Percentiles rank a stretch among this genome's conserved stretches.
Conservation (phyloP, 2,888 invertebrate species). For the Pristionchus exspectatus region DNA sequence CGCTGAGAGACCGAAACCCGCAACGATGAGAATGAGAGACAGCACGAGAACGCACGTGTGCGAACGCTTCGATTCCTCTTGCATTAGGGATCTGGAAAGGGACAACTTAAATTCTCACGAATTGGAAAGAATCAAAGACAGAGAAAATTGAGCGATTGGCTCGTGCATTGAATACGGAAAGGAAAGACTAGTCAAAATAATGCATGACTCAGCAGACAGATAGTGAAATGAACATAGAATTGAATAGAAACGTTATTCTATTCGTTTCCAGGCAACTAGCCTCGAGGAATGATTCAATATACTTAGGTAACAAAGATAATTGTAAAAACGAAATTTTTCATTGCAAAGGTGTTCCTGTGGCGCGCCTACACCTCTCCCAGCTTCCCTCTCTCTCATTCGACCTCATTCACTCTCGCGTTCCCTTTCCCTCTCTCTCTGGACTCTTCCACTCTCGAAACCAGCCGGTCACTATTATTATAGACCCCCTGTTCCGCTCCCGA, state of each 20-base stretch:
- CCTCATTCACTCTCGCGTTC: conserved; percentile 24
- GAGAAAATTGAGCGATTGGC: neutral
- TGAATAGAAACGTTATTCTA: no score
- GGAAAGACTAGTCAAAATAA: neutral
- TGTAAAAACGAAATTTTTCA: neutral
- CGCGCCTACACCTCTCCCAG: conserved; percentile 9
- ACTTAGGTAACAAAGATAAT: neutral
- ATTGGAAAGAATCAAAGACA: neutral
- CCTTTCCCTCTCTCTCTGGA: neutral
- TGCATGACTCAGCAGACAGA: neutral
- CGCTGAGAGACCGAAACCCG: conserved; percentile 72
- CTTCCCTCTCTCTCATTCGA: neutral
- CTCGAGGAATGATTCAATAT: no score
- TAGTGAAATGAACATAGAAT: neutral
- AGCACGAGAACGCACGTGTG: conserved; percentile 57
- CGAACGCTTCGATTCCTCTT: conserved; percentile 40
- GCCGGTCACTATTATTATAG: conserved; percentile 44
- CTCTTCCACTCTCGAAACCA: conserved; percentile 38
- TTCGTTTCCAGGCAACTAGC: no score
- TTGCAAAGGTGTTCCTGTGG: no score
- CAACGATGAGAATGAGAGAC: conserved; percentile 71
- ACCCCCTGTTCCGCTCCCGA: neutral
- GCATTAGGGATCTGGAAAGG: conserved; percentile 21
- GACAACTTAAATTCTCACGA: no score
- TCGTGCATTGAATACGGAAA: neutral